These are phyloP conservation scores for Drosophila putrida DNA, from an alignment of 2,888 invertebrate genomes.

Conservation along the genomic window DNA sequence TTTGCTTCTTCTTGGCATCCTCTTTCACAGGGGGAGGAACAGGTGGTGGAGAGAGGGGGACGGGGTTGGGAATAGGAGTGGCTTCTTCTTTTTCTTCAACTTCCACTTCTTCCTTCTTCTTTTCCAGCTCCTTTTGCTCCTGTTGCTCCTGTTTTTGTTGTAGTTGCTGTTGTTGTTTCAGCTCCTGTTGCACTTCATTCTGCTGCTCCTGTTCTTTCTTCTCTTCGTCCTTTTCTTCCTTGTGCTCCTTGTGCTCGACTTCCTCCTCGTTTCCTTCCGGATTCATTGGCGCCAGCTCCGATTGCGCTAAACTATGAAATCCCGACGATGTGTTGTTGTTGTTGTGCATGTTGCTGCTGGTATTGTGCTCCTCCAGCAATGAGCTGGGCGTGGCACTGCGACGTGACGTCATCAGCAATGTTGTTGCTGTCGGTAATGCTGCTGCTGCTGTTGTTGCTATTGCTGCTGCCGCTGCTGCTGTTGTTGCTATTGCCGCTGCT, in stretches of 20 bases:
- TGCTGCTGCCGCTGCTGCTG: slow-evolving; percentile 7
- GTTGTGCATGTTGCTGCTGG: slow-evolving; percentile 68
- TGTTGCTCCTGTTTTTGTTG: not conserved
- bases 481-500: not conserved
- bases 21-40: slow-evolving; percentile 16
- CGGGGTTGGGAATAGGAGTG: no score
- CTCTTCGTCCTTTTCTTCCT: not conserved
- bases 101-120: not conserved
- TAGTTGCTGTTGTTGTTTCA: not conserved
- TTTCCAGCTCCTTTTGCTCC: not conserved
- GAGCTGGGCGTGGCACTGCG: slow-evolving; percentile 49
- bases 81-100: not conserved
- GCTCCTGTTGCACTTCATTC: not conserved
- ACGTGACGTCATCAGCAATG: not conserved
- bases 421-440: slow-evolving; percentile 3
- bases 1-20: slow-evolving; percentile 78
- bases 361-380: slow-evolving; percentile 69
- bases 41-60: no score
- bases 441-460: not conserved
- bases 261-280: slow-evolving; percentile 11
- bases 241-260: not conserved
- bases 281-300: slow-evolving; percentile 47
- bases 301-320: slow-evolving; percentile 77
- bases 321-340: slow-evolving; percentile 82
- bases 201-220: not conserved